Conservation (phyloP, 2,888 invertebrate genomes). For the Galerucella nymphaeae region DNA sequence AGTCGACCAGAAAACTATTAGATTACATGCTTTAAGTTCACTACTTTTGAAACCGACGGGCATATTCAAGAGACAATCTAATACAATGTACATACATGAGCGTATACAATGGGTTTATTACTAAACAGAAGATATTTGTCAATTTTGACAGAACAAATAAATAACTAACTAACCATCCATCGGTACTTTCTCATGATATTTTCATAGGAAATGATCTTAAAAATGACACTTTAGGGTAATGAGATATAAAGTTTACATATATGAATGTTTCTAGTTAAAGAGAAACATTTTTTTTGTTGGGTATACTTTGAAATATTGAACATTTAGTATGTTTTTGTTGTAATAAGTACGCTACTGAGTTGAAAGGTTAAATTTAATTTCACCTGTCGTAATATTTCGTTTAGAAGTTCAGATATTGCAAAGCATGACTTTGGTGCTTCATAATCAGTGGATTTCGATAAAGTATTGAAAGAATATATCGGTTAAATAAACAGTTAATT, state of each 20-base stretch:
- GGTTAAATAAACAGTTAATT: conserved; percentile 16
- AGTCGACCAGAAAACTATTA: conserved; percentile 31
- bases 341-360: not conserved
- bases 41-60: conserved; percentile 16
- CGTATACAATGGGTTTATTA: not conserved
- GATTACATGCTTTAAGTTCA: conserved; percentile 22
- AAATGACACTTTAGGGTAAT: too few species aligned
- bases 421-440: conserved; percentile 24
- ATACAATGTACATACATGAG: not conserved
- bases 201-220: too few species aligned
- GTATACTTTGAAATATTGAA: not conserved
- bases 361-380: conserved; percentile 29
- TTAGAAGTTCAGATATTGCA: conserved; percentile 22
- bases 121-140: not conserved
- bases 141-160: too few species aligned
- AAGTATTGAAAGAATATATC: conserved; percentile 20
- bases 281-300: too few species aligned
- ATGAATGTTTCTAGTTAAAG: too few species aligned
- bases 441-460: conserved; percentile 21
- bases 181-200: too few species aligned
- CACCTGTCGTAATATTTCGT: conserved; percentile 31
- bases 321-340: not conserved
- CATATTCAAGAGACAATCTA: not conserved
- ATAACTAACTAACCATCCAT: too few species aligned
- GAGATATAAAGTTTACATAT: too few species aligned